phyloP scores from a whole-genome alignment of 1,140 invertebrate species.

The Caenorhabditis remanei region DNA sequence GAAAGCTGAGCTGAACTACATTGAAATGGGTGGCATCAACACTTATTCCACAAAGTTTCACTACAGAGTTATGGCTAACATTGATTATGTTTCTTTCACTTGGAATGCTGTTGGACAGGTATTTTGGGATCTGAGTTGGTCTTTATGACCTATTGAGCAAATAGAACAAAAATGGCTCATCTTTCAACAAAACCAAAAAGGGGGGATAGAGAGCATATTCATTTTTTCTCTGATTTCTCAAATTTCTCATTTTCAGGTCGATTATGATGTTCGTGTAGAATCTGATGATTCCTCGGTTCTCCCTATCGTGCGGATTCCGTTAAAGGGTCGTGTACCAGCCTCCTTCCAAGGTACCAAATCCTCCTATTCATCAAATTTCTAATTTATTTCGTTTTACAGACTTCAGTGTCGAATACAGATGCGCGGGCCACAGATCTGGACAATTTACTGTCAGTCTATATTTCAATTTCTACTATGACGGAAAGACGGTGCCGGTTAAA shows the following conservation, averaged over 20 bases:
- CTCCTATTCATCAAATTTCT: neutral
- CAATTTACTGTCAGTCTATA: slow-evolving; percentile 73
- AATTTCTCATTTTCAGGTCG: slow-evolving; percentile 64
- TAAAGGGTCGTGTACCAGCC: slow-evolving; percentile 69
- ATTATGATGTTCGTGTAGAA: slow-evolving; percentile 69
- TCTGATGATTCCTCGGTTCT: slow-evolving; percentile 75
- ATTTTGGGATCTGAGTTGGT: neutral
- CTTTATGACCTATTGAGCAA: neutral
- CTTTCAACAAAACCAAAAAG: neutral
- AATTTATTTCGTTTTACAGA: slow-evolving; percentile 62
- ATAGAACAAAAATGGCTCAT: neutral
- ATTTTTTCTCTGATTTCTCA: neutral
- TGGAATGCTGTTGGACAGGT: slow-evolving; percentile 67
- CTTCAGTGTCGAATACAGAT: slow-evolving; percentile 73
- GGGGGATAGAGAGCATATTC: neutral
- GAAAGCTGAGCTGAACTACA: slow-evolving; percentile 73
- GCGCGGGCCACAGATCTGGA: slow-evolving; percentile 74
- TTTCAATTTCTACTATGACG: slow-evolving; percentile 72
- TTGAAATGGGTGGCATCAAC: slow-evolving; percentile 73
- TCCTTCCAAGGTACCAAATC: slow-evolving; percentile 63
- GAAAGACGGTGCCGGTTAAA: slow-evolving; percentile 45
- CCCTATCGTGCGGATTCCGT: slow-evolving; percentile 71
- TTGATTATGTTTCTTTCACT: slow-evolving; percentile 73
- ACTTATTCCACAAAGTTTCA: slow-evolving; percentile 75
- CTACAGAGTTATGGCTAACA: slow-evolving; percentile 74